Evolutionary conservation across 2,888 invertebrate species (phyloP), one percentile per base, ranked within the genome.

Genomic region (Aelia acuminata): DNA sequence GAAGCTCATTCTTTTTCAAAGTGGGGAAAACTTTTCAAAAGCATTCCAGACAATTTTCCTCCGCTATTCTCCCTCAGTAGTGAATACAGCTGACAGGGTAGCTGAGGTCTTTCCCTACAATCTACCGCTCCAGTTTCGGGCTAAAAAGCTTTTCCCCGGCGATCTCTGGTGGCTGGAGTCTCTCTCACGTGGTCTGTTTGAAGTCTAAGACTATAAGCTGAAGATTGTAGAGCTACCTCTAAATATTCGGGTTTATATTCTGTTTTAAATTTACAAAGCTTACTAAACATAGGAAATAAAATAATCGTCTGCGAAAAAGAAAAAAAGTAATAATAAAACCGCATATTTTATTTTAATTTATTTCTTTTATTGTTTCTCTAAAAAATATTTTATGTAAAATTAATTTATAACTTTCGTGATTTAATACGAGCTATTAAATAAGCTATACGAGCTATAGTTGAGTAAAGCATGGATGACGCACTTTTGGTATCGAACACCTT

Each of bases 91-190:
- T 70, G 63, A 70, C 63, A 70, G 63, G 8, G 5, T 70, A 35
- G 18, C 26, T n/a, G 53, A 53, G n/a, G 53, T 57, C 57, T 57
- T 53, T 53, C 7, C 53, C 53, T 53, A 53, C 22, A 26, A 57
- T 57, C 63, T 70, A 70, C 63, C 63, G 63, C 63, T 70, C 35
- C 3, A 31, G 31, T 70, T 70, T 70, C 18, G 18, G 1, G 20
- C 63, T 70, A 70, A 70, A 70, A 70, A 70, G 63, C 63, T 70
- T 70, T 70, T 70, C 63, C 63, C 26, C 26, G 31, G 31, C 7
- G 8, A 18, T 70, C 63, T 35, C 63, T 18, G 63, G 31, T 7
- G 63, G 63, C 63, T 70, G 2, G 22, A 5, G 31, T 57, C 57
- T 13, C 57, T 57, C 26, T 57, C 11, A 26, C 11, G 57, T 26